Evolutionary conservation across 2,888 invertebrate species (phyloP), one percentile per base, ranked within the genome.

Genomic region (Palloptera scutellata): DNA sequence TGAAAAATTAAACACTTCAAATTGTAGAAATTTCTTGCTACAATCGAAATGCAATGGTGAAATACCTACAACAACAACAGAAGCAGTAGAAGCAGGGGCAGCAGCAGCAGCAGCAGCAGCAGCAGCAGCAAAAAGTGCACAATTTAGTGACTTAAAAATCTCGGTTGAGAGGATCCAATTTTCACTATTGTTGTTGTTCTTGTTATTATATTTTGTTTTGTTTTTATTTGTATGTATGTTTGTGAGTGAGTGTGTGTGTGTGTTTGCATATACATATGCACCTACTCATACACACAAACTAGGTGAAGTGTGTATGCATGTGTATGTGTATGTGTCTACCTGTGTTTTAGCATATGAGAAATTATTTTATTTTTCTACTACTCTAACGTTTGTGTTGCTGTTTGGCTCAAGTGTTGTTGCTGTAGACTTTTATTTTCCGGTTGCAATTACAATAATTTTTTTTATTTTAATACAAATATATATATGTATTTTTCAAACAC

Each of bases 1-100:
- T 58, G 64, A 59, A 64, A 64, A 72, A 74, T 74, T 74, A 74
- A 74, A 67, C 70, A 72, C 74, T 72, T 70, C 67, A 74, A 70
- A 69, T 69, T 66, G 66, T 66, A 69, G 64, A 70, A 64, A 67
- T 72, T 70, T 19, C 41, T 45, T 62, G 62, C 63, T 65, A 74
- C 68, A 74, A 72, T 72, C 68, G 69, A 70, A 72, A 71, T 64
- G 64, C 61, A 70, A 59, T 17, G 60, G 59, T 58, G 66, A 64
- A 68, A 62, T 55, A 55, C 11, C 17, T 17, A 19, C 53, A 53
- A 5, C 53, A 19, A 53, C 11, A 15, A 17, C 17, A 15, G 12
- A 15, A 10, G 52, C 13, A 10, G 9, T 20, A 60, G 10, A 15
- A 41, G 19, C 13, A 8, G 61, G 10, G 45, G 5, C 45, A 30